These are phyloP conservation scores for Caenorhabditis uteleia DNA, from an alignment of 2,888 invertebrate species.

Conservation along the genomic window DNA sequence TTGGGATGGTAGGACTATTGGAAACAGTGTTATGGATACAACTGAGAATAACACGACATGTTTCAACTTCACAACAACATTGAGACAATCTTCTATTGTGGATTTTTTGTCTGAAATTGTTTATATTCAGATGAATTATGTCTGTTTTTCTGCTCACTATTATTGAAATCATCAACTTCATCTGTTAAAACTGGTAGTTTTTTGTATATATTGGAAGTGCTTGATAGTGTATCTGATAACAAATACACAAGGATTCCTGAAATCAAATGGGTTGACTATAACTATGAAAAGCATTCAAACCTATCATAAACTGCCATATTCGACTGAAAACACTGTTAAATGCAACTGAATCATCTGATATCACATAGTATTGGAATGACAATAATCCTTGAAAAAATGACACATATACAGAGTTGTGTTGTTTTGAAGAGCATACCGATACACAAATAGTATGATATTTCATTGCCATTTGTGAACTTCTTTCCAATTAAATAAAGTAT, in stretches of 20 bases:
- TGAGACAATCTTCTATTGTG: too few species aligned
- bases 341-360: not conserved
- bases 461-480: not conserved
- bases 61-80: too few species aligned
- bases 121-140: not conserved
- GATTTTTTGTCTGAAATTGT: not conserved
- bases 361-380: not conserved
- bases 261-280: too few species aligned
- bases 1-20: too few species aligned
- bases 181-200: too few species aligned
- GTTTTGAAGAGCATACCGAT: too few species aligned
- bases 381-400: not conserved
- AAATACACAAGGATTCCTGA: not conserved
- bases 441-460: slow-evolving; percentile 1
- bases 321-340: slow-evolving; percentile 27
- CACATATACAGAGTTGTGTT: not conserved
- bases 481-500: slow-evolving; percentile 9
- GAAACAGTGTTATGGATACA: too few species aligned
- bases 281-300: slow-evolving; percentile 15
- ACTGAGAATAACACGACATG: too few species aligned
- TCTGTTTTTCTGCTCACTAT: slow-evolving; percentile 1
- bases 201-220: too few species aligned
- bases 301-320: slow-evolving; percentile 26
- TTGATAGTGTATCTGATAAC: too few species aligned
- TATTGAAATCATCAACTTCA: slow-evolving; percentile 5